These are phyloP conservation scores for Tetranychus truncatus DNA, from an alignment of 2,888 invertebrate species.

Conservation along the genomic window DNA sequence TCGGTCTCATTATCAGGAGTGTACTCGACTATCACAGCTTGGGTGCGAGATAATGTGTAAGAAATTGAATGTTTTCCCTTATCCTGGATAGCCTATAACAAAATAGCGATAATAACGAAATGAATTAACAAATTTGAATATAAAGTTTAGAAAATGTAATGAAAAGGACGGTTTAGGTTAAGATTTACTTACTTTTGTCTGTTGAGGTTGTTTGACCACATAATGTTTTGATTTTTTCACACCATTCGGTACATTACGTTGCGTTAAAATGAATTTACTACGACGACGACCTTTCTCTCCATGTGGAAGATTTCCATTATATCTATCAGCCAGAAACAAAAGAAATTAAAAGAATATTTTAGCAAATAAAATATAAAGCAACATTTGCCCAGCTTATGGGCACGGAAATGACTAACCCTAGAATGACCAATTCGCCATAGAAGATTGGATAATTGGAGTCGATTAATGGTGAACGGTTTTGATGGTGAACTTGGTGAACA, in stretches of 20 bases:
- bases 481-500: background rate
- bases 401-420: background rate
- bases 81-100: constrained; percentile 66
- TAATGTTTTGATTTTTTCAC: constrained; percentile 87
- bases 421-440: constrained; percentile 10
- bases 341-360: background rate
- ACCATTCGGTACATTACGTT: constrained; percentile 37
- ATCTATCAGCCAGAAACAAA: background rate
- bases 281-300: constrained; percentile 80
- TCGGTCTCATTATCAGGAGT: constrained; percentile 85
- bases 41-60: constrained; percentile 82
- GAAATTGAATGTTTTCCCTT: constrained; percentile 87
- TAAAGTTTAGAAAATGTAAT: too few relatives aligned
- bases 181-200: constrained; percentile 42
- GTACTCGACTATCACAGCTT: constrained; percentile 96
- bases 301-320: constrained; percentile 49
- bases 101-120: background rate
- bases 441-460: background rate
- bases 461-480: background rate
- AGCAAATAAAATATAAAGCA: background rate
- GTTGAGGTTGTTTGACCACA: constrained; percentile 83
- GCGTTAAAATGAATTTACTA: constrained; percentile 44
- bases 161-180: too few relatives aligned
- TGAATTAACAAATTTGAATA: background rate
- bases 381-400: background rate